A percentile compares a stretch with the other conserved stretches of the same genome.
Evolutionary conservation across 2,888 invertebrate species (phyloP).

Genomic region (Limulus polyphemus): DNA sequence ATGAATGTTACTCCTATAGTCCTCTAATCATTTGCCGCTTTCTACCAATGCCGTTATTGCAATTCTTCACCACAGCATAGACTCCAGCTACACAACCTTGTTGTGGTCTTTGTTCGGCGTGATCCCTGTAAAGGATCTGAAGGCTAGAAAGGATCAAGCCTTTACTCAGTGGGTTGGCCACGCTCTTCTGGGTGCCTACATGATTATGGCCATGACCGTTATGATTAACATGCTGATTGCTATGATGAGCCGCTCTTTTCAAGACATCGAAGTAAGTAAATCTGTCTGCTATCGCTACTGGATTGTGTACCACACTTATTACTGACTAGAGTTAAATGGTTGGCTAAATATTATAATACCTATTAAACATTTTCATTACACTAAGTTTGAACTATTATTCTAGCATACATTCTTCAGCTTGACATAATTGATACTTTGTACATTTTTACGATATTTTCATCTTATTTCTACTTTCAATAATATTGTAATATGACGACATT

Average conservation of each 20-base stretch:
- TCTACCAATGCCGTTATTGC: too few species aligned
- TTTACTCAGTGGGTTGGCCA: constrained; percentile 39
- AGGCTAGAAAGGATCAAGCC: constrained; percentile 32
- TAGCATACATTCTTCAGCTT: not conserved
- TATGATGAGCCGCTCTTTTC: constrained; percentile 42
- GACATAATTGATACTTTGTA: not conserved
- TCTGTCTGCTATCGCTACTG: too few species aligned
- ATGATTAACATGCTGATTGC: constrained; percentile 42
- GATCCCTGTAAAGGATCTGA: constrained; percentile 36
- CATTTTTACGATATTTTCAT: constrained; percentile 2
- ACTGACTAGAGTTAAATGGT: too few species aligned
- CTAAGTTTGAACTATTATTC: too few species aligned
- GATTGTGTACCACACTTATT: too few species aligned
- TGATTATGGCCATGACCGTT: constrained; percentile 41
- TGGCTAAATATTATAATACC: too few species aligned
- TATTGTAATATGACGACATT: too few species aligned
- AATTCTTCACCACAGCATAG: constrained; percentile 23
- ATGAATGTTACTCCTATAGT: too few species aligned
- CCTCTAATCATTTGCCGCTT: too few species aligned
- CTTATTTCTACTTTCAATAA: not conserved
- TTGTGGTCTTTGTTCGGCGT: constrained; percentile 41
- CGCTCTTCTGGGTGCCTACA: constrained; percentile 39
- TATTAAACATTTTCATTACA: too few species aligned
- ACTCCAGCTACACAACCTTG: constrained; percentile 32
- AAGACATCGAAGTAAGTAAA: constrained; percentile 39